These are phyloP conservation scores for Erebia ligea DNA, from an alignment of 2,888 invertebrate species.

Conservation along the genomic window DNA sequence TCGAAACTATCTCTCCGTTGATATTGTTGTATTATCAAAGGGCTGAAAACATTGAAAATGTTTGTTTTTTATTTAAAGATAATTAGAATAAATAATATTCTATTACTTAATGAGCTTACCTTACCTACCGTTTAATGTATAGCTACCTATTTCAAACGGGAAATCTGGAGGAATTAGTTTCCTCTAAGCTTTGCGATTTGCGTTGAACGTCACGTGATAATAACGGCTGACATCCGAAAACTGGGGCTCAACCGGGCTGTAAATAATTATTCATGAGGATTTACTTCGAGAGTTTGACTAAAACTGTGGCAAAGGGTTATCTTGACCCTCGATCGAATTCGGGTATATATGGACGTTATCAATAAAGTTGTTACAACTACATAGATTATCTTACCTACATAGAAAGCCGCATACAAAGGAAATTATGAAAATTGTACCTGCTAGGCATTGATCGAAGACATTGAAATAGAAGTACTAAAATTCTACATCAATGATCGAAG, in stretches of 20 bases:
- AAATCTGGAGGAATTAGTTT: background rate
- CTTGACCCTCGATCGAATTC: background rate
- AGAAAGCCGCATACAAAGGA: background rate
- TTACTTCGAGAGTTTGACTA: background rate
- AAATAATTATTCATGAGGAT: constrained; percentile 7
- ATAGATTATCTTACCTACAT: background rate
- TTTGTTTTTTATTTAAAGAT: too few species aligned
- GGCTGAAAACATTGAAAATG: too few species aligned
- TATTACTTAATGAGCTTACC: background rate
- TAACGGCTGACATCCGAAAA: background rate
- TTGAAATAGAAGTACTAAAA: too few species aligned
- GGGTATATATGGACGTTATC: background rate
- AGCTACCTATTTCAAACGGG: background rate
- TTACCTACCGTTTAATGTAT: background rate
- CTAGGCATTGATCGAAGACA: too few species aligned
- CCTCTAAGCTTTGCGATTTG: background rate
- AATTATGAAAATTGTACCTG: too few species aligned
- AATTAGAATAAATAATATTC: too few species aligned
- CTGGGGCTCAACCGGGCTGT: background rate
- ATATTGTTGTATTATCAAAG: too few species aligned
- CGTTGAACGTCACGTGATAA: background rate
- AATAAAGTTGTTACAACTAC: background rate
- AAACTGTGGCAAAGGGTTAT: constrained; percentile 1
- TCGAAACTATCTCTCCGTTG: too few species aligned
- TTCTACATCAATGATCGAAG: too few species aligned